A percentile compares a stretch with the other conserved stretches of the same genome.
Evolutionary conservation across 2,797 vertebrate genomes (phyloP).

Genomic region (Heteromormyrus szaboi): DNA sequence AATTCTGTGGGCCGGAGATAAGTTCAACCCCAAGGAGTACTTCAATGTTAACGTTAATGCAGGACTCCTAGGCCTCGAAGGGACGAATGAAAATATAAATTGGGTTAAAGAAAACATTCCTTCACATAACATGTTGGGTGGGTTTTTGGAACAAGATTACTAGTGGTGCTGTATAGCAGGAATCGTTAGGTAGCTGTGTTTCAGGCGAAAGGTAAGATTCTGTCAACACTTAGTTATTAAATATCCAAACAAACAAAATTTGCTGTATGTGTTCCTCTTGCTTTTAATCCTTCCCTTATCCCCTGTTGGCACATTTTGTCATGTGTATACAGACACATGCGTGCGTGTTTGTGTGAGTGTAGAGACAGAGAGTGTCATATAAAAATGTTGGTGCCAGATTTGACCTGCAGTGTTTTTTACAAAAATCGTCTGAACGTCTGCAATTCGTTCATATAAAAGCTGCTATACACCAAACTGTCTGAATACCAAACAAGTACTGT

Average conservation of each 20-base stretch:
- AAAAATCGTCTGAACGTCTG: neutral
- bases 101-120: neutral
- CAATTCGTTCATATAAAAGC: neutral
- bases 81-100: neutral
- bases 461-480: neutral
- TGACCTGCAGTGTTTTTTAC: neutral
- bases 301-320: neutral
- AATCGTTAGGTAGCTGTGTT: neutral
- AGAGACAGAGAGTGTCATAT: neutral
- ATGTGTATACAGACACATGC: neutral
- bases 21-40: neutral
- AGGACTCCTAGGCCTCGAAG: neutral
- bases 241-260: neutral
- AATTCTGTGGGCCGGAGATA: neutral
- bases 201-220: neutral
- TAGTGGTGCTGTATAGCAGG: neutral
- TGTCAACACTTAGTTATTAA: neutral
- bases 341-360: neutral
- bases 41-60: constrained; percentile 1
- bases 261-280: neutral
- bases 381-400: neutral
- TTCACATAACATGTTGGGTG: neutral
- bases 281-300: neutral
- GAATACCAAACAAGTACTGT: neutral
- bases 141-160: neutral